A percentile compares a stretch with the other conserved stretches of the same genome.
phyloP scores from a whole-genome alignment of 2,113 vertebrate genomes.

The Charadrius vociferus region DNA sequence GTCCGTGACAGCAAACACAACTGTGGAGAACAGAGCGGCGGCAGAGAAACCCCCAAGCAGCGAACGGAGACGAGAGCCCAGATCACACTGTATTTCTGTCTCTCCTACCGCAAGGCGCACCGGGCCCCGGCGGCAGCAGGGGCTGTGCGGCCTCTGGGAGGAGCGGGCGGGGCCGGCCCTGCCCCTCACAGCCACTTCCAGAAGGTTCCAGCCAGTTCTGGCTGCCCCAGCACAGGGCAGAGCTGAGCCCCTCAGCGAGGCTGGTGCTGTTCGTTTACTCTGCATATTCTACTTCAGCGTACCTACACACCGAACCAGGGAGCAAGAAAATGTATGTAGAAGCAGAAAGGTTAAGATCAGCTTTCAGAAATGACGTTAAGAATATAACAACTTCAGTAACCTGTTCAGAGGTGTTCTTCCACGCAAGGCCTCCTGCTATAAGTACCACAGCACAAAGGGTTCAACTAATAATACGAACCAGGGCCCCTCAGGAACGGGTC shows the following conservation, averaged over 20 bases:
- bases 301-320: no score
- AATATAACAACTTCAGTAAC: fast-evolving
- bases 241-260: background rate
- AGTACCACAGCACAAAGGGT: background rate
- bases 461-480: fast-evolving
- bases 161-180: background rate
- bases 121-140: background rate
- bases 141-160: background rate
- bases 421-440: no score
- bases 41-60: fast-evolving
- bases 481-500: background rate
- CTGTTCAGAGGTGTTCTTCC: background rate
- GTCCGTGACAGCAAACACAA: fast-evolving
- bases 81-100: fast-evolving
- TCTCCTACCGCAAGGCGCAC: fast-evolving
- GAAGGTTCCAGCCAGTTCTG: fast-evolving
- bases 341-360: background rate
- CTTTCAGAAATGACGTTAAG: background rate
- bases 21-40: fast-evolving
- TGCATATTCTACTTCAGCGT: fast-evolving
- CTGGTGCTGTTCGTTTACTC: fast-evolving
- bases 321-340: fast-evolving
- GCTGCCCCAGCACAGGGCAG: fast-evolving
- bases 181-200: fast-evolving
- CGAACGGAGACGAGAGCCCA: background rate